Conservation (phyloP, 2,113 vertebrate species). For the Chlorodrepanis virens region DNA sequence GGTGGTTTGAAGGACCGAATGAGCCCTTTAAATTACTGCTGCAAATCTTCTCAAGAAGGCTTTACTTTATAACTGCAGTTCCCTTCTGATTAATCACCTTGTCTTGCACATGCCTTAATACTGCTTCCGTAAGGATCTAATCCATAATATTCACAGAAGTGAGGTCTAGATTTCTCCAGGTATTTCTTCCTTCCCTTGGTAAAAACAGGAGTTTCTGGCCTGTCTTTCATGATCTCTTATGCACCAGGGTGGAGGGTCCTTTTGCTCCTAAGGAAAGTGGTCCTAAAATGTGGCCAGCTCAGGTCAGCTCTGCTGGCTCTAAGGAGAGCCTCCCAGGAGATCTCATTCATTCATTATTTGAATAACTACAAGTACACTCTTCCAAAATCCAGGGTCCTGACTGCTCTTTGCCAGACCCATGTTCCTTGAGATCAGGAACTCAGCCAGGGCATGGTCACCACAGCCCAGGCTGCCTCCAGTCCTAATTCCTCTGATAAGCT, state of each 20-base stretch:
- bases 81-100: neutral
- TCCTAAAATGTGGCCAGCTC: neutral
- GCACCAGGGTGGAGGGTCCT: neutral
- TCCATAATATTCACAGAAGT: neutral
- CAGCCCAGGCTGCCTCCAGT: neutral
- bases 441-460: neutral
- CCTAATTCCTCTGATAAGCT: neutral
- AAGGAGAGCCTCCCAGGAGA: neutral
- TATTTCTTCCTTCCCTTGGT: neutral
- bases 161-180: neutral
- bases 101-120: neutral
- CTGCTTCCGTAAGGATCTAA: neutral
- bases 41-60: neutral
- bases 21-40: neutral
- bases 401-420: fast-evolving
- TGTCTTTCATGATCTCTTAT: neutral
- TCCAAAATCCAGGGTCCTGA: neutral
- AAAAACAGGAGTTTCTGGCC: neutral
- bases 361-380: neutral
- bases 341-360: neutral
- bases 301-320: neutral
- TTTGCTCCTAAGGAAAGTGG: neutral
- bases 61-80: neutral
- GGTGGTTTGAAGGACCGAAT: neutral
- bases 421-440: neutral